phyloP scores from a whole-genome alignment of 2,113 vertebrate species.

The Helogale parvula region DNA sequence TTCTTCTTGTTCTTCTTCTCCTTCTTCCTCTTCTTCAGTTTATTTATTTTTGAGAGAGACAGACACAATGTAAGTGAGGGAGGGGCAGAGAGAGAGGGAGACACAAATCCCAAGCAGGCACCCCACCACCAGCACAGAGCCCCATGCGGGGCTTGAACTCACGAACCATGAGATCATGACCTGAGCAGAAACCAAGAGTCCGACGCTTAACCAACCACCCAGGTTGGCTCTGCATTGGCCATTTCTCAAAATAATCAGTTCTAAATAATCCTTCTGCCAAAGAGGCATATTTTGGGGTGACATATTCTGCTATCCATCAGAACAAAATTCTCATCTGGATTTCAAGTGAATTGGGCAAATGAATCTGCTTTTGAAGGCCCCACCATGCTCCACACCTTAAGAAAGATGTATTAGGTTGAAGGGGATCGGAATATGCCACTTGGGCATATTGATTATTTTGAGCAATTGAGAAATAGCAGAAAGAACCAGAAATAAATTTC shows the following conservation, averaged over 20 bases:
- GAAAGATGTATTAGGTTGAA: background rate
- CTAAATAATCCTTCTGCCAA: background rate
- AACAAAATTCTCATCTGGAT: background rate
- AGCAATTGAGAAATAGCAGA: background rate
- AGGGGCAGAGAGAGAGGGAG: no score
- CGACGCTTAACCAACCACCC: no score
- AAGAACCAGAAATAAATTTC: background rate
- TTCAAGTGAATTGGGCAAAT: background rate
- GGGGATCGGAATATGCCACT: background rate
- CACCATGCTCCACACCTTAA: background rate
- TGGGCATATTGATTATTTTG: background rate
- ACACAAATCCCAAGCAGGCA: no score
- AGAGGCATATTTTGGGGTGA: background rate
- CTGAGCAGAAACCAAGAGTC: no score
- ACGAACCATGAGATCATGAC: no score
- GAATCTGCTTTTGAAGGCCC: background rate
- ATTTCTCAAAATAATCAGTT: background rate
- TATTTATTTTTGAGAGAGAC: no score
- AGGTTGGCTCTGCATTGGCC: background rate
- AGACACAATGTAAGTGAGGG: no score
- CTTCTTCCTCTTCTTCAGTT: no score
- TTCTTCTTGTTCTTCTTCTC: background rate
- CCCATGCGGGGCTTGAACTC: no score
- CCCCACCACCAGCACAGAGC: no score
- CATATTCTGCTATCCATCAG: background rate